Evolutionary conservation across 2,888 invertebrate genomes (phyloP).

Genomic region (Hololepta plana): DNA sequence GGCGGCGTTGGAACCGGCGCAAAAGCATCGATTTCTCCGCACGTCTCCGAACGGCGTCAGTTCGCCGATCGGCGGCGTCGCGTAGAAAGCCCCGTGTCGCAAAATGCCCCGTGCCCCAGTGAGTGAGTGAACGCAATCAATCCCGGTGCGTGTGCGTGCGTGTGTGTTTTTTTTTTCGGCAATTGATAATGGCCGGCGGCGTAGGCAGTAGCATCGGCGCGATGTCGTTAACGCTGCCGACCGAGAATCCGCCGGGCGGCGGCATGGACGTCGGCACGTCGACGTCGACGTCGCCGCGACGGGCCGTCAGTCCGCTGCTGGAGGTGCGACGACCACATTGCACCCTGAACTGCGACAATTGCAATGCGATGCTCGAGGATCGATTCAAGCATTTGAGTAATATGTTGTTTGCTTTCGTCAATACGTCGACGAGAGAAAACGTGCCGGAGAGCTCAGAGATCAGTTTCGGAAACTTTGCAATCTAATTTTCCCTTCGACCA

Average conservation of each 20-base stretch:
- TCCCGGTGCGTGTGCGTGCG: conserved; percentile 4
- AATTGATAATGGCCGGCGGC: too few relatives aligned
- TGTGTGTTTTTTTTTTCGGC: too few relatives aligned
- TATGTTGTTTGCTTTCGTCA: conserved; percentile 8
- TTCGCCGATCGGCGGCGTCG: conserved; percentile 13
- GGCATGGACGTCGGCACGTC: conserved; percentile 31
- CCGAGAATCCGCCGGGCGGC: conserved; percentile 21
- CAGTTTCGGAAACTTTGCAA: too few relatives aligned
- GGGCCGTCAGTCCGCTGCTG: conserved; percentile 49
- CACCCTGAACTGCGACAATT: conserved; percentile 54
- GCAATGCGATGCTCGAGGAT: conserved; percentile 48
- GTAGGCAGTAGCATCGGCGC: conserved; percentile 5
- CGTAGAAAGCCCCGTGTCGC: conserved; percentile 8
- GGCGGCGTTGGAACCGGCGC: conserved; percentile 17
- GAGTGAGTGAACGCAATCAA: too few relatives aligned
- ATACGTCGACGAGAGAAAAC: too few relatives aligned
- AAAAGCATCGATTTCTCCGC: conserved; percentile 20
- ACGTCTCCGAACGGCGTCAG: conserved; percentile 11
- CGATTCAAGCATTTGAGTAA: conserved; percentile 43
- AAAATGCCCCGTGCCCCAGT: conserved; percentile 9
- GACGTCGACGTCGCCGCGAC: conserved; percentile 41
- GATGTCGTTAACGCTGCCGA: conserved; percentile 40
- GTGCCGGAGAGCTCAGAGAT: too few relatives aligned
- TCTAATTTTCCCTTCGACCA: too few relatives aligned
- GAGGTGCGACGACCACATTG: conserved; percentile 53